Percentiles rank a stretch among this genome's conserved stretches.
phyloP scores from a whole-genome alignment of 2,113 vertebrate species.

The Cavia aperea region DNA sequence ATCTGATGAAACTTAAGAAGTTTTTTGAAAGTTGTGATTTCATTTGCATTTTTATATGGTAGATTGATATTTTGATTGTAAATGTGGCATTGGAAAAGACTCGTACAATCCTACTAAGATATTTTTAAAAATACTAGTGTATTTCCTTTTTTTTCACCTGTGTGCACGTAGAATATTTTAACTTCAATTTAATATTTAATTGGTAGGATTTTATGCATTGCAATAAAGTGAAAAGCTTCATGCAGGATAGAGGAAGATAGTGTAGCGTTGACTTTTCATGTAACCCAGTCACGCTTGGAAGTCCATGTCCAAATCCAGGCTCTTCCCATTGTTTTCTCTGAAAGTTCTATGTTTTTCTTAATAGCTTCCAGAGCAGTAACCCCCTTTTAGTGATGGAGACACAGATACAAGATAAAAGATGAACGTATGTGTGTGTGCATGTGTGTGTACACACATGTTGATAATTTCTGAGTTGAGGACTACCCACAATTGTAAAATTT shows the following conservation, averaged over 20 bases:
- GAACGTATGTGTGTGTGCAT: neutral
- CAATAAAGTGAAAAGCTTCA: neutral
- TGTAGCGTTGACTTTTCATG: neutral
- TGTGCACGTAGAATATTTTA: neutral
- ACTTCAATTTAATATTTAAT: slow-evolving; percentile 25
- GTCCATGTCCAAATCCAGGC: neutral
- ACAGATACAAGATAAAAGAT: neutral
- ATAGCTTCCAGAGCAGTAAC: neutral
- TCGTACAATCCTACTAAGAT: neutral
- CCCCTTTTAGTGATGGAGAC: neutral
- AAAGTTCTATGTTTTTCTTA: slow-evolving; percentile 6
- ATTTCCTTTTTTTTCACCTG: neutral
- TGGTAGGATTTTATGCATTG: neutral
- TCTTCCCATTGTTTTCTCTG: neutral
- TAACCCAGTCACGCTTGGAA: neutral
- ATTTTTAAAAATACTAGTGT: neutral
- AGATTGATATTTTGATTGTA: neutral
- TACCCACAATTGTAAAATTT: neutral
- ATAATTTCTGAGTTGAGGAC: slow-evolving; percentile 6
- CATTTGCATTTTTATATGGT: neutral
- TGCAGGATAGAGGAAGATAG: neutral
- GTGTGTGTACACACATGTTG: neutral
- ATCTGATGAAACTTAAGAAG: neutral
- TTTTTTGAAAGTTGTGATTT: neutral
- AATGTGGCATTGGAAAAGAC: neutral